These are phyloP conservation scores for Galendromus occidentalis DNA, from an alignment of 1,140 invertebrate species.

Conservation along the genomic window DNA sequence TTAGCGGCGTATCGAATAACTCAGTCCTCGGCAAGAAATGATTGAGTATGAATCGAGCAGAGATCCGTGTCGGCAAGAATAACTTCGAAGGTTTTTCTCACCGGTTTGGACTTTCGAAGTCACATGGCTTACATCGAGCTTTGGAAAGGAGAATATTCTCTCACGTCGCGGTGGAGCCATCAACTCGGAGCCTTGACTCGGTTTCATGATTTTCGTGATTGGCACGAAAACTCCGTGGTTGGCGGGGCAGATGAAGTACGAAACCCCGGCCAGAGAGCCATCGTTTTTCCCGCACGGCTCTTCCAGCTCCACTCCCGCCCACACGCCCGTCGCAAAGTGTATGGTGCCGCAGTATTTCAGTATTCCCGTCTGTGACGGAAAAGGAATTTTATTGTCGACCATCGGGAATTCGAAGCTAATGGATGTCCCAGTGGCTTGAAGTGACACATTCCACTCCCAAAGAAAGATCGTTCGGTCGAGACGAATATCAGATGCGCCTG, in stretches of 20 bases:
- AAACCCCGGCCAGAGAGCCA: slow-evolving; percentile 34
- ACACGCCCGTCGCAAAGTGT: slow-evolving; percentile 33
- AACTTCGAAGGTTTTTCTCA: slow-evolving; percentile 16
- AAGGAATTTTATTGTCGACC: too few species aligned
- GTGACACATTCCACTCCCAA: too few species aligned
- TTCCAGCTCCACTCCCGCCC: slow-evolving; percentile 37
- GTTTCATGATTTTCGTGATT: slow-evolving; percentile 29
- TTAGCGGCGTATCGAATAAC: neutral
- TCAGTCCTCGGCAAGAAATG: neutral
- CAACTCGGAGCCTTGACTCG: slow-evolving; percentile 18
- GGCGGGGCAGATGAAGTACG: slow-evolving; percentile 27
- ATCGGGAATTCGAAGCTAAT: too few species aligned
- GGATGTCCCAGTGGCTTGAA: too few species aligned
- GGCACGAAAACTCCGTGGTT: slow-evolving; percentile 30
- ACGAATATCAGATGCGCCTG: neutral
- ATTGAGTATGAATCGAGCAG: neutral
- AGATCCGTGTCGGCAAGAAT: neutral
- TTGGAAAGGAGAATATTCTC: slow-evolving; percentile 7
- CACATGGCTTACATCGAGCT: slow-evolving; percentile 27
- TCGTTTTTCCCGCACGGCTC: slow-evolving; percentile 36
- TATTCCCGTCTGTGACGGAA: slow-evolving; percentile 17
- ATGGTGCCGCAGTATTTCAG: slow-evolving; percentile 32
- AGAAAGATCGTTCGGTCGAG: too few species aligned
- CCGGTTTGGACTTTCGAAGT: slow-evolving; percentile 32
- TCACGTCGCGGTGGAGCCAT: slow-evolving; percentile 12